Evolutionary conservation across 2,888 invertebrate species (phyloP).

Genomic region (Agrilus cyanescens): DNA sequence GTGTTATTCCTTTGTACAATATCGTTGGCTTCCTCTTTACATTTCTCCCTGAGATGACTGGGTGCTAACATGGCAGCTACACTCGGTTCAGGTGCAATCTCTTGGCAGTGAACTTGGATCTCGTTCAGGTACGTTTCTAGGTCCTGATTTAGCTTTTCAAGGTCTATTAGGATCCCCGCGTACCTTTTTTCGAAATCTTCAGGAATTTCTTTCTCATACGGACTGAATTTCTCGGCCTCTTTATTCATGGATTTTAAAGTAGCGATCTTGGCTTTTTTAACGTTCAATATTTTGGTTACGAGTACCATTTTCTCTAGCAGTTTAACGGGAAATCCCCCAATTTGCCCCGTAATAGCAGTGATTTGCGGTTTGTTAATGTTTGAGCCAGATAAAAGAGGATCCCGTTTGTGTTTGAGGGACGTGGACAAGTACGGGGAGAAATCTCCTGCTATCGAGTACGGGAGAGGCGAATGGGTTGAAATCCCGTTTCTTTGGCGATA

Average conservation of each 20-base stretch:
- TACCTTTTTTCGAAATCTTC: constrained; percentile 87
- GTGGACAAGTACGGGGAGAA: constrained; percentile 29
- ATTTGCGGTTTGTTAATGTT: constrained; percentile 25
- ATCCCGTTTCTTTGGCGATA: constrained; percentile 58
- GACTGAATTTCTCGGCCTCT: constrained; percentile 78
- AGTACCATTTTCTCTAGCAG: constrained; percentile 78
- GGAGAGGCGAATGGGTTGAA: constrained; percentile 28
- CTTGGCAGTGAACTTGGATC: constrained; percentile 72
- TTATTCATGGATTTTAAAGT: constrained; percentile 77
- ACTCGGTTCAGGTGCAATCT: constrained; percentile 79
- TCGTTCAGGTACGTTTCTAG: constrained; percentile 75
- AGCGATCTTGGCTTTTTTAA: constrained; percentile 71
- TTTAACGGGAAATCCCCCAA: constrained; percentile 75
- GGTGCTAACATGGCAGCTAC: constrained; percentile 81
- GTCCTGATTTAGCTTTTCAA: constrained; percentile 84
- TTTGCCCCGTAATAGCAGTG: constrained; percentile 37
- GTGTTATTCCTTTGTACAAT: constrained; percentile 65
- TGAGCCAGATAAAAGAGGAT: constrained; percentile 56
- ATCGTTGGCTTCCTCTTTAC: constrained; percentile 70
- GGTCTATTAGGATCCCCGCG: constrained; percentile 74
- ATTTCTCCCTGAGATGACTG: constrained; percentile 75
- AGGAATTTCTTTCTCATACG: constrained; percentile 64
- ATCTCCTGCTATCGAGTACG: constrained; percentile 40
- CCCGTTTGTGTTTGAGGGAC: constrained; percentile 42
- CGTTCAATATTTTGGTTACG: constrained; percentile 71